Evolutionary conservation across 2,113 vertebrate genomes (phyloP), one percentile per base, ranked within the genome.

Genomic region (Variabilichromis moorii): DNA sequence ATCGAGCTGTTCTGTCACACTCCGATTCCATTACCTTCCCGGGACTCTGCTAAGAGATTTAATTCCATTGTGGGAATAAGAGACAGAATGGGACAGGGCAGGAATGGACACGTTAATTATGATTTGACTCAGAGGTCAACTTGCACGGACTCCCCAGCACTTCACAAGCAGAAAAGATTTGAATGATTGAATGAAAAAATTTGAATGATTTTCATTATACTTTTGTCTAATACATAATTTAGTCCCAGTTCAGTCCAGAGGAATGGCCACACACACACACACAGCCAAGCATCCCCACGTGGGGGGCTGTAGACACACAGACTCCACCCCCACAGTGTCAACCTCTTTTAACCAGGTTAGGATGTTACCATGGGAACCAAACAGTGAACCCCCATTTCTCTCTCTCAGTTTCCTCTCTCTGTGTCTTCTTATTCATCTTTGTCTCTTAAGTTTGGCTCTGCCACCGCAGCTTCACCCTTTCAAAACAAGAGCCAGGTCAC

Each of bases 151-250:
- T 95, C 87, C 91, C 90, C 86, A 57, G 93, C 61, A 90, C 93
- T 92, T 71, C 86, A 87, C 66, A 5, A 87, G 89, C 82, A 95
- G 92, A 94, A 93, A 95, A 93, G 94, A 95, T 92, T 85, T 82
- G 83, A 85, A 76, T 82, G 83, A 78, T 42, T 76, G 83, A 89
- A 85, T 89, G 54, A 91, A 93, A 68, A 93, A 90, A 93, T 92
- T 95, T 94, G 93, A 94, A 93, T 94, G 91, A 95, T 93, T 95
- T 95, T 93, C 93, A 96, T 95, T 93, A 95, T 93, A 92, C 89
- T 88, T 91, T 91, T 91, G 94, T 94, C 94, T 93, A 92, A 95
- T 95, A 96, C 91, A 95, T 95, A 94, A 96, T 95, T 95, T 95
- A 95, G 93, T 95, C 91, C 90, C 90, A 86, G 87, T 91, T 92